Evolutionary conservation across 2,797 vertebrate species (phyloP).

Genomic region (Alosa sapidissima): DNA sequence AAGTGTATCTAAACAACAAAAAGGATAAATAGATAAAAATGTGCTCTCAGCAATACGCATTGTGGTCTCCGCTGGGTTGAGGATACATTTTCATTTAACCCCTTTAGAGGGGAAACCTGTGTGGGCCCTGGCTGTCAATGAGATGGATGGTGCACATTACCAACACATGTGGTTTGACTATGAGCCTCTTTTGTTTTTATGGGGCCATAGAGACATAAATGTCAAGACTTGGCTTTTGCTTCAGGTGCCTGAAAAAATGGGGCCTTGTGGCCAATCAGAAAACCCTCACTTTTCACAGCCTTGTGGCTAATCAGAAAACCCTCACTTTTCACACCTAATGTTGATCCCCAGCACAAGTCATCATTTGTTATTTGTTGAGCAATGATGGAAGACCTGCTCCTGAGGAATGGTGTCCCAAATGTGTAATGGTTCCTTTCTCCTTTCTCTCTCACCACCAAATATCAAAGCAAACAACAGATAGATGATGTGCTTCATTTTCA

Average conservation of each 20-base stretch:
- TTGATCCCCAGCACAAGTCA: neutral
- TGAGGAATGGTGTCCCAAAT: neutral
- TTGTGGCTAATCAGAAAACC: constrained; percentile 27
- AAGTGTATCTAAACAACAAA: neutral
- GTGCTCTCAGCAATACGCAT: neutral
- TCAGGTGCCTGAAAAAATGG: neutral
- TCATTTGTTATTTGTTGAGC: constrained; percentile 16
- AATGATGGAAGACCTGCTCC: constrained; percentile 22
- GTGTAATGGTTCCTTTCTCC: neutral
- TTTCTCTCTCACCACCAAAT: neutral
- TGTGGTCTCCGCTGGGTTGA: neutral
- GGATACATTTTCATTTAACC: constrained; percentile 33
- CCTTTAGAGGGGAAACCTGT: constrained; percentile 31
- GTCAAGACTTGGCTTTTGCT: constrained; percentile 25
- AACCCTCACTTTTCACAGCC: constrained; percentile 25
- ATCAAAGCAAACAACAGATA: neutral
- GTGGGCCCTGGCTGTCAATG: constrained; percentile 41
- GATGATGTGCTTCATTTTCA: neutral
- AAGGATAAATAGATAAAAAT: neutral
- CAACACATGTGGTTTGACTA: constrained; percentile 38
- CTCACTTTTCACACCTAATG: constrained; percentile 27
- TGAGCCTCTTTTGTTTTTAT: constrained; percentile 35
- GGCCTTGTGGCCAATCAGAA: constrained; percentile 16
- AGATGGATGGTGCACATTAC: constrained; percentile 51
- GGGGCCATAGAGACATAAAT: constrained; percentile 44